phyloP scores from a whole-genome alignment of 2,888 invertebrate species.

The Arrhopalites spinosus region DNA sequence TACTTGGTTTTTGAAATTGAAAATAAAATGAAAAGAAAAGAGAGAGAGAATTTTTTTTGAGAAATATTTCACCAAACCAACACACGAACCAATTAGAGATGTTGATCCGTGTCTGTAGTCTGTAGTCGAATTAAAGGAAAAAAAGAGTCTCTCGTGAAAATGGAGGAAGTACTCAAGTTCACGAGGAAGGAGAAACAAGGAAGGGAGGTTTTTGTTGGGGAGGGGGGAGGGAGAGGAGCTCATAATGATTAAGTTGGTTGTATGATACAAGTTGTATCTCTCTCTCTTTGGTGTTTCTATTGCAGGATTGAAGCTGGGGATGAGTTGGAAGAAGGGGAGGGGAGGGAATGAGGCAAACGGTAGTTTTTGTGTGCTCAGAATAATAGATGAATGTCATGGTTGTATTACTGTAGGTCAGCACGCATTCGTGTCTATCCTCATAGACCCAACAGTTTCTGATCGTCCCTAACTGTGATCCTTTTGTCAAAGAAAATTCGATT shows the following conservation, averaged over 20 bases:
- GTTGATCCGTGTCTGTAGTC: conserved; percentile 16
- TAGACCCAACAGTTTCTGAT: conserved; percentile 1
- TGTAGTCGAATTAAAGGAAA: conserved; percentile 17
- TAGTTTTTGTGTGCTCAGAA: conserved; percentile 35
- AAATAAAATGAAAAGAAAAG: no score
- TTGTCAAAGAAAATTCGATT: conserved; percentile 35
- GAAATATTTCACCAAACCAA: no score
- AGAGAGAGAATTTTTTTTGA: no score
- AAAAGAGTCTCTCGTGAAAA: conserved; percentile 8
- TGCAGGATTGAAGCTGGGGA: neutral
- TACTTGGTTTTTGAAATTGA: no score
- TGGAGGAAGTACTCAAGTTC: conserved; percentile 8
- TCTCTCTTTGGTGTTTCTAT: neutral
- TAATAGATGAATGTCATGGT: conserved; percentile 37
- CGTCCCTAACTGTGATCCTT: conserved; percentile 32
- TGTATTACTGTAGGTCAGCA: conserved; percentile 42
- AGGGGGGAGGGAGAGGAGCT: no score
- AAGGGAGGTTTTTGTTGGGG: no score
- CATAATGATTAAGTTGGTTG: conserved; percentile 23
- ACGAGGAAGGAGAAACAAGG: no score
- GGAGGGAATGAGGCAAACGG: conserved; percentile 27
- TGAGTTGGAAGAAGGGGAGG: neutral
- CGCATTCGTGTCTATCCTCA: conserved; percentile 13
- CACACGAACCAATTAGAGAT: conserved; percentile 11
- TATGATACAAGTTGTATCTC: neutral